phyloP scores from a whole-genome alignment of 2,888 invertebrate genomes.

The Azorinus chamasolen region DNA sequence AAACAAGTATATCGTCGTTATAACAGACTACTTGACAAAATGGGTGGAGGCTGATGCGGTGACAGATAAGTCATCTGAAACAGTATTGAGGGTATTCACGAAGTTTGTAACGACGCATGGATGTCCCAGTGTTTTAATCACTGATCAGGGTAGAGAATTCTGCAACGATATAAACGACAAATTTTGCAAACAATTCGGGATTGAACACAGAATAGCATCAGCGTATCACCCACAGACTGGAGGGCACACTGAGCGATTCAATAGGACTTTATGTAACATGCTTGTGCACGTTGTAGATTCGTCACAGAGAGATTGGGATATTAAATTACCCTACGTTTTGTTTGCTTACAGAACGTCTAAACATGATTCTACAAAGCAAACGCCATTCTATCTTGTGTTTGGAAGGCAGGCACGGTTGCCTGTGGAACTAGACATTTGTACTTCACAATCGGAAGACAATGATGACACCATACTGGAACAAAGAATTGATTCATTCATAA shows the following conservation, averaged over 20 bases:
- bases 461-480: slow-evolving; percentile 19
- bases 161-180: slow-evolving; percentile 46
- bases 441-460: slow-evolving; percentile 14
- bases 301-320: slow-evolving; percentile 31
- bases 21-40: slow-evolving; percentile 48
- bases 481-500: slow-evolving; percentile 31
- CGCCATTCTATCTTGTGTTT: slow-evolving; percentile 47
- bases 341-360: slow-evolving; percentile 50
- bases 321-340: slow-evolving; percentile 34
- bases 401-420: slow-evolving; percentile 41
- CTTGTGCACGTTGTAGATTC: slow-evolving; percentile 34
- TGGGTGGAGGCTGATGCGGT: slow-evolving; percentile 49
- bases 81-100: slow-evolving; percentile 28
- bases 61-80: slow-evolving; percentile 39
- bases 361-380: slow-evolving; percentile 47
- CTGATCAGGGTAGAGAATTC: slow-evolving; percentile 50
- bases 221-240: slow-evolving; percentile 45
- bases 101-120: slow-evolving; percentile 38
- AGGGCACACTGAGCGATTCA: slow-evolving; percentile 46
- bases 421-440: slow-evolving; percentile 29
- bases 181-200: slow-evolving; percentile 34
- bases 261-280: slow-evolving; percentile 37
- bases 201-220: slow-evolving; percentile 39
- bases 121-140: slow-evolving; percentile 36
- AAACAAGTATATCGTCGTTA: slow-evolving; percentile 32